Conservation (phyloP, 2,888 invertebrate genomes). For the Leptinotarsa juncta region DNA sequence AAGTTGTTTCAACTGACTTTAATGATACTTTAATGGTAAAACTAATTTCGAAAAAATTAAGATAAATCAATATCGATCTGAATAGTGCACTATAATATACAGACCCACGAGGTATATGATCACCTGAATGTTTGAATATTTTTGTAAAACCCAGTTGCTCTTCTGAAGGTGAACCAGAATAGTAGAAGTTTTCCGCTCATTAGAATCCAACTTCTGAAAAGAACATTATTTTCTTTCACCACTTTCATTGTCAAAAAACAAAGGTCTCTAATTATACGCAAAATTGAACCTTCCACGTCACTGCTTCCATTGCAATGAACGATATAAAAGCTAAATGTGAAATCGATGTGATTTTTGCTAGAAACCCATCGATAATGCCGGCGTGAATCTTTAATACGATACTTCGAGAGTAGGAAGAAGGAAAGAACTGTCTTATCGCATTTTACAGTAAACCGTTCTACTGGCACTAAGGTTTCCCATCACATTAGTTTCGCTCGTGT, state of each 20-base stretch:
- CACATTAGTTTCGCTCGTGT: constrained; percentile 51
- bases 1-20: too few relatives aligned
- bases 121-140: too few relatives aligned
- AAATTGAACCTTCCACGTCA: constrained; percentile 14
- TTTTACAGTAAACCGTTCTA: constrained; percentile 48
- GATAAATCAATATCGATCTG: too few relatives aligned
- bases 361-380: constrained; percentile 37
- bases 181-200: constrained; percentile 8
- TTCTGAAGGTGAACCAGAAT: too few relatives aligned
- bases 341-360: constrained; percentile 42
- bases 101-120: too few relatives aligned
- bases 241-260: background rate
- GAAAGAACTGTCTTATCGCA: constrained; percentile 53
- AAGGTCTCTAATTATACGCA: background rate
- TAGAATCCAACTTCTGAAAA: background rate
- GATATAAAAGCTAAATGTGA: constrained; percentile 35
- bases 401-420: constrained; percentile 34
- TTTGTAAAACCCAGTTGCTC: too few relatives aligned
- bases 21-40: too few relatives aligned
- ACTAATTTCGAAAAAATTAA: too few relatives aligned
- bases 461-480: constrained; percentile 47
- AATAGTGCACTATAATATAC: too few relatives aligned
- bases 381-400: constrained; percentile 41
- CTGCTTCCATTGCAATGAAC: constrained; percentile 16
- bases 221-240: background rate